Percentiles rank a stretch among this genome's conserved stretches.
Conservation (phyloP, 2,797 vertebrate genomes). For the Chiloscyllium punctatum region DNA sequence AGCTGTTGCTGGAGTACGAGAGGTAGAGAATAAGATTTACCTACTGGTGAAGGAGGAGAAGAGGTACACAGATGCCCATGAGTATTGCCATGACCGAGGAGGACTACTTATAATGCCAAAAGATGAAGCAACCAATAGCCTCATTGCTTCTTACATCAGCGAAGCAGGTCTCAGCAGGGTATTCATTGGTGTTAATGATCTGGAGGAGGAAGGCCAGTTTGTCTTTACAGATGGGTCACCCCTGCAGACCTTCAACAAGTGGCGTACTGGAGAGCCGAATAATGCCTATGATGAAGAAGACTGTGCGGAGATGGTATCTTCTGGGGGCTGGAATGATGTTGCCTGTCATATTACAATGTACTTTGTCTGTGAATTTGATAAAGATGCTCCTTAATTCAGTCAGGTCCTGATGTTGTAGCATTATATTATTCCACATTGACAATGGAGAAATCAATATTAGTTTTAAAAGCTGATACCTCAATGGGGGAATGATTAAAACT, state of each 20-base stretch:
- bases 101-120: constrained; percentile 93
- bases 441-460: background rate
- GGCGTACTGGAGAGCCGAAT: constrained; percentile 90
- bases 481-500: background rate
- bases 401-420: background rate
- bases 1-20: constrained; percentile 95
- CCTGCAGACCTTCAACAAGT: constrained; percentile 89
- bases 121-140: constrained; percentile 75
- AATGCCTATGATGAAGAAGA: constrained; percentile 90
- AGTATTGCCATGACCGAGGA: constrained; percentile 80
- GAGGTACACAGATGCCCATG: constrained; percentile 78
- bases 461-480: constrained; percentile 23
- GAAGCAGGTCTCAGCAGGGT: constrained; percentile 81
- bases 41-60: constrained; percentile 97
- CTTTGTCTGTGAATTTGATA: constrained; percentile 96
- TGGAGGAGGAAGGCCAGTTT: constrained; percentile 80
- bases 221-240: constrained; percentile 81
- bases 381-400: constrained; percentile 54
- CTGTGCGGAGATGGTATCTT: constrained; percentile 87
- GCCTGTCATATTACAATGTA: constrained; percentile 88
- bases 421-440: background rate
- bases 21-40: constrained; percentile 89
- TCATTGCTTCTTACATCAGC: constrained; percentile 77
- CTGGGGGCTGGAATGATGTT: constrained; percentile 94
- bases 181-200: constrained; percentile 90